phyloP scores from a whole-genome alignment of 2,797 vertebrate species.

The Orientallactaga sibirica region DNA sequence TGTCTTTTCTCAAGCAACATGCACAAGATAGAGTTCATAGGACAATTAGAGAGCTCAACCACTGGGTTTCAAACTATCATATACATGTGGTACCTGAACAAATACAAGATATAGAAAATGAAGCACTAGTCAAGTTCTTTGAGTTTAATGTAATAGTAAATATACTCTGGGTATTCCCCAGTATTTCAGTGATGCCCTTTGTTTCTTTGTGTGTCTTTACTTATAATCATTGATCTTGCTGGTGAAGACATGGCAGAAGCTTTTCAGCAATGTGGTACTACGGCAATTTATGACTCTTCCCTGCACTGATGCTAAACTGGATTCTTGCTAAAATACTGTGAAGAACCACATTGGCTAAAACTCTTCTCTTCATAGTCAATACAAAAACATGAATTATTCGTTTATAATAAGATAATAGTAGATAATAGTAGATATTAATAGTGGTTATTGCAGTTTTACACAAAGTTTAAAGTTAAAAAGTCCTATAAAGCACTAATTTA shows the following conservation, averaged over 20 bases:
- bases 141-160: neutral
- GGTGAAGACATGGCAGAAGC: neutral
- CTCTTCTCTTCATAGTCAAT: neutral
- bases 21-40: neutral
- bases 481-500: neutral
- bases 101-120: neutral
- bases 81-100: neutral
- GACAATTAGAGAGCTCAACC: neutral
- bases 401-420: neutral
- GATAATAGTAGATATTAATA: neutral
- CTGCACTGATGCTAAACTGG: neutral
- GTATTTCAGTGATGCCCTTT: neutral
- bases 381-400: neutral
- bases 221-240: constrained; percentile 32
- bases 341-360: neutral
- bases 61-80: neutral
- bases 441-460: neutral
- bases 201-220: neutral
- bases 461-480: neutral
- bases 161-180: neutral
- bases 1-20: neutral
- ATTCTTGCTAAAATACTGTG: neutral
- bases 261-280: neutral
- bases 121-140: neutral
- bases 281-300: neutral